phyloP scores from a whole-genome alignment of 2,888 invertebrate species.

The Ptilodon capucinus region DNA sequence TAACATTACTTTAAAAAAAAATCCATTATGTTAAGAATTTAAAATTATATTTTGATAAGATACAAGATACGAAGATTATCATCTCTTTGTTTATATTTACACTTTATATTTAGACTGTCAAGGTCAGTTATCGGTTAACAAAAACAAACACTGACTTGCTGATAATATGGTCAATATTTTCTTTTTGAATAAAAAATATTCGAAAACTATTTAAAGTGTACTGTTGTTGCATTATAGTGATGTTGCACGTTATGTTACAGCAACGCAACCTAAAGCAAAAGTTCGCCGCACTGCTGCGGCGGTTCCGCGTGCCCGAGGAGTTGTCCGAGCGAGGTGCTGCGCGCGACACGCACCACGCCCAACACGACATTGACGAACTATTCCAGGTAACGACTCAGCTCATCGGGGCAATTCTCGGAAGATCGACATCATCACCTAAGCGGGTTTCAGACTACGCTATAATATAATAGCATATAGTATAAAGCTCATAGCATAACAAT shows the following conservation, averaged over 20 bases:
- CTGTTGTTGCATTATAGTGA: neutral
- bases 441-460: too few species aligned
- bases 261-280: slow-evolving; percentile 98
- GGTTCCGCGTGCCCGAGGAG: slow-evolving; percentile 97
- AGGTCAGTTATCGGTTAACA: neutral
- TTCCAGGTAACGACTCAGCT: too few species aligned
- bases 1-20: neutral
- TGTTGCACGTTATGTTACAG: slow-evolving; percentile 65
- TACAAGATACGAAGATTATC: neutral
- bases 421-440: too few species aligned
- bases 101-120: neutral
- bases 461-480: too few species aligned
- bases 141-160: too few species aligned
- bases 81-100: neutral
- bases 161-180: neutral
- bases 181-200: neutral
- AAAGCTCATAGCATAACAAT: too few species aligned
- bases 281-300: slow-evolving; percentile 95
- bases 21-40: neutral
- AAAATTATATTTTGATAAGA: neutral
- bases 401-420: too few species aligned
- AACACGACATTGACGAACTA: slow-evolving; percentile 95
- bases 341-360: slow-evolving; percentile 87
- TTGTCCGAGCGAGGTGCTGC: slow-evolving; percentile 86
- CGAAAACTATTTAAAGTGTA: neutral